phyloP scores from a whole-genome alignment of 92 coral and sea anemone species.

The Phenganax marumi region DNA sequence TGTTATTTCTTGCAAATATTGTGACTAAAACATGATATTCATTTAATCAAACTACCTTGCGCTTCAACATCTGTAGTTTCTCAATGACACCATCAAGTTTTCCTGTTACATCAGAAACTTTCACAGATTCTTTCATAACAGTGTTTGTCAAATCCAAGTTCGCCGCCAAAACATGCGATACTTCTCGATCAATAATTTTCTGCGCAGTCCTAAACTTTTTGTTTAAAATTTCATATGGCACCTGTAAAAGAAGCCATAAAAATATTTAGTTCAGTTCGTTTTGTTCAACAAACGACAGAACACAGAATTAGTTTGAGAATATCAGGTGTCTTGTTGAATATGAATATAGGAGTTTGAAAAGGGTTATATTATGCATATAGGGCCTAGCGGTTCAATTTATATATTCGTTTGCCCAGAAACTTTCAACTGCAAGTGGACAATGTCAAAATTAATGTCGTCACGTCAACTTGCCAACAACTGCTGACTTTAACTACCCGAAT shows the following conservation, averaged over 20 bases:
- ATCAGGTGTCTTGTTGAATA: no score
- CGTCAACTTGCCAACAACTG: no score
- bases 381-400: no score
- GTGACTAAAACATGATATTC: no score
- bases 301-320: background rate
- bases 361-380: no score
- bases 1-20: no score
- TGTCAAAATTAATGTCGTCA: no score
- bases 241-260: constrained; percentile 48
- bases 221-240: constrained; percentile 91
- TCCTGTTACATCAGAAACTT: constrained; percentile 78
- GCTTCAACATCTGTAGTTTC: constrained; percentile 79
- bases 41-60: constrained; percentile 63
- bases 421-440: no score
- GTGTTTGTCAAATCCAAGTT: constrained; percentile 74
- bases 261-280: background rate
- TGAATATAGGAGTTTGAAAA: no score
- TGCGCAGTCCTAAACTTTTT: constrained; percentile 96
- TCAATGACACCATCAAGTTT: constrained; percentile 89
- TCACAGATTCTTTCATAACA: constrained; percentile 68
- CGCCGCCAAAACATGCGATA: constrained; percentile 78
- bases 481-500: no score
- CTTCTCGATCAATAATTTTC: constrained; percentile 95
- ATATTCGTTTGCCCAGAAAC: no score
- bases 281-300: background rate